These are phyloP conservation scores for Caenorhabditis auriculariae DNA, from an alignment of 2,888 invertebrate species.

Conservation along the genomic window DNA sequence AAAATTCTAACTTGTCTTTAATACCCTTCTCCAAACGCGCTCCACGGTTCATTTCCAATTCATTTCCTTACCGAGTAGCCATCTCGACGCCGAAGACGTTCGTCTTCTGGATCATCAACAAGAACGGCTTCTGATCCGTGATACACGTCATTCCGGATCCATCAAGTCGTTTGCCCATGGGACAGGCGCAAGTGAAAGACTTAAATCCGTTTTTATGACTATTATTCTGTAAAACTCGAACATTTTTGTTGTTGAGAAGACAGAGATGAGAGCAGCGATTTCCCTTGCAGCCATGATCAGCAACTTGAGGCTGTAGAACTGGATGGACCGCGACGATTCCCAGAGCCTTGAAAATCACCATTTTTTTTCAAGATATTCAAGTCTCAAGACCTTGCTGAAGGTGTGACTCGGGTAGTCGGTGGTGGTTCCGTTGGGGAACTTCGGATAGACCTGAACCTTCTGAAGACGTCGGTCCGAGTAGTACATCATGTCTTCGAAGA, in stretches of 20 bases:
- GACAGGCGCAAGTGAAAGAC: slow-evolving; percentile 83
- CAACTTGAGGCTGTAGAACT: slow-evolving; percentile 78
- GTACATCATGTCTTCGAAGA: slow-evolving; percentile 93
- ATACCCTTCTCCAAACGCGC: too few relatives aligned
- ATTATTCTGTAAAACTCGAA: slow-evolving; percentile 4
- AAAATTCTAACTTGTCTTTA: too few relatives aligned
- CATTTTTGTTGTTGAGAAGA: slow-evolving; percentile 73
- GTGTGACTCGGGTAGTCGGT: slow-evolving; percentile 74
- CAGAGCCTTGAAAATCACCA: slow-evolving; percentile 76
- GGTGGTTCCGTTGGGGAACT: slow-evolving; percentile 62
- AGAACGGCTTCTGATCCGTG: slow-evolving; percentile 80
- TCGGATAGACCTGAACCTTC: slow-evolving; percentile 58
- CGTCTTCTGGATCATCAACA: slow-evolving; percentile 87
- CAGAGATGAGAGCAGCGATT: slow-evolving; percentile 85
- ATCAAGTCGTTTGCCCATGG: slow-evolving; percentile 73
- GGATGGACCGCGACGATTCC: slow-evolving; percentile 94
- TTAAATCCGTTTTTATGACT: slow-evolving; percentile 7
- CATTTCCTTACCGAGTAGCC: too few relatives aligned
- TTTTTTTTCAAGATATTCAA: background rate
- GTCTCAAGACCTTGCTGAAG: slow-evolving; percentile 83
- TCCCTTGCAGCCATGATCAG: slow-evolving; percentile 74
- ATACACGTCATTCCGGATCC: slow-evolving; percentile 57
- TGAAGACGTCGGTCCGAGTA: slow-evolving; percentile 70
- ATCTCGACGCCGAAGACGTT: slow-evolving; percentile 74
- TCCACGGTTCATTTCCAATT: too few relatives aligned